Conservation (phyloP, 2,113 vertebrate species). For the Oryzias melastigma region DNA sequence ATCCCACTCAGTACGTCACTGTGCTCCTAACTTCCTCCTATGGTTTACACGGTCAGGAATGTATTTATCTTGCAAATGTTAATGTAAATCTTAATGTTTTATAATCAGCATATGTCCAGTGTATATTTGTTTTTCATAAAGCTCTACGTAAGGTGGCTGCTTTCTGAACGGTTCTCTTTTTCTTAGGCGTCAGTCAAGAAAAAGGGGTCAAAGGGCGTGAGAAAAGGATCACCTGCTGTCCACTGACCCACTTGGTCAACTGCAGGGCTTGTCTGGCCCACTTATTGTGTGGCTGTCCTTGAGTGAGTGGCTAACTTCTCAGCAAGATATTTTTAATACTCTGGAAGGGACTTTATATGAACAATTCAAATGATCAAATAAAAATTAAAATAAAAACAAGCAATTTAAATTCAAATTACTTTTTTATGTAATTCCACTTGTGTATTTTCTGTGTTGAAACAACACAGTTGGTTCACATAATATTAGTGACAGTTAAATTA, state of each 20-base stretch:
- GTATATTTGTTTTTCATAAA: background rate
- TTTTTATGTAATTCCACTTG: no score
- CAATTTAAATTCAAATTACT: no score
- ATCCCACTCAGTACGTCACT: constrained; percentile 32
- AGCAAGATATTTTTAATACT: background rate
- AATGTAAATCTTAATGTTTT: constrained; percentile 19
- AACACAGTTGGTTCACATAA: no score
- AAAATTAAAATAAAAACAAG: no score
- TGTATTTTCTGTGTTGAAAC: no score
- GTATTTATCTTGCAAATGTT: constrained; percentile 17
- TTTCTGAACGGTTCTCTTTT: constrained; percentile 49
- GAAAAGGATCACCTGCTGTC: constrained; percentile 66
- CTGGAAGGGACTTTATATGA: no score
- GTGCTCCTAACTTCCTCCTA: background rate
- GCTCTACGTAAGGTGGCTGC: constrained; percentile 12
- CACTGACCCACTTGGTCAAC: constrained; percentile 48
- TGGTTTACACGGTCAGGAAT: constrained; percentile 27
- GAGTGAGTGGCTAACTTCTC: background rate
- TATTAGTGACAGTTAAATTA: no score
- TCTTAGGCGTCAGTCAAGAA: constrained; percentile 32
- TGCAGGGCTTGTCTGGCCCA: constrained; percentile 30
- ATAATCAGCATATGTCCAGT: constrained; percentile 2
- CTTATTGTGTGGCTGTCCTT: constrained; percentile 1
- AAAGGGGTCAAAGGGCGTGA: constrained; percentile 59
- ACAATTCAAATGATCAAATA: no score